These are phyloP conservation scores for Synergus gifuensis DNA, from an alignment of 2,888 invertebrate genomes.

Conservation along the genomic window DNA sequence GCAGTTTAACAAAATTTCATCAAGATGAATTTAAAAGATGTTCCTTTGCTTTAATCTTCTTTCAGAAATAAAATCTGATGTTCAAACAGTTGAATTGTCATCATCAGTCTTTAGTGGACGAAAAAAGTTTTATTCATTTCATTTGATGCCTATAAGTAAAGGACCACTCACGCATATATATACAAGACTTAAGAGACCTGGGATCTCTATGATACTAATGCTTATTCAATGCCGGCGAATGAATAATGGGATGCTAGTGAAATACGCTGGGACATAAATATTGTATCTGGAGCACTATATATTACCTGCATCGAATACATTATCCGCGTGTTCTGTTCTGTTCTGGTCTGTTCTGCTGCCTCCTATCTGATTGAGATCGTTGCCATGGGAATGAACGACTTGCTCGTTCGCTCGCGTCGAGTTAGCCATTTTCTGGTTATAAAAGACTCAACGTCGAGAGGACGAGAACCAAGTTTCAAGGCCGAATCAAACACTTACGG, in stretches of 20 bases:
- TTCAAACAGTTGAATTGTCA: neutral
- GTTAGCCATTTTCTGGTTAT: slow-evolving; percentile 47
- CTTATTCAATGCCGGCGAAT: slow-evolving; percentile 76
- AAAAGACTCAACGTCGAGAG: slow-evolving; percentile 22
- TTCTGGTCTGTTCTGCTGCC: slow-evolving; percentile 58
- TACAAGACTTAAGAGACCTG: slow-evolving; percentile 62
- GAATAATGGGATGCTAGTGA: slow-evolving; percentile 77
- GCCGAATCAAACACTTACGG: slow-evolving; percentile 20
- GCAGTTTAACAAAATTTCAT: slow-evolving; percentile 13
- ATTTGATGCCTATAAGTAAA: slow-evolving; percentile 40
- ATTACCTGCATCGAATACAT: slow-evolving; percentile 75
- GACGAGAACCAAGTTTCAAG: slow-evolving; percentile 11
- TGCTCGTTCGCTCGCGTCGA: slow-evolving; percentile 58
- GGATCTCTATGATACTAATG: slow-evolving; percentile 73
- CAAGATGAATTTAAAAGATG: neutral
- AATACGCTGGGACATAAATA: slow-evolving; percentile 76
- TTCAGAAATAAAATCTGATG: no score
- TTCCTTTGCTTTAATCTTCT: neutral
- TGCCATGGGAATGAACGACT: slow-evolving; percentile 71
- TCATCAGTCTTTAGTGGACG: neutral
- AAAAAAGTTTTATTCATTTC: neutral
- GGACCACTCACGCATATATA: slow-evolving; percentile 43
- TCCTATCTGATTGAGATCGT: slow-evolving; percentile 73
- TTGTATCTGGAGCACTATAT: slow-evolving; percentile 77
- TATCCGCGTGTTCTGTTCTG: slow-evolving; percentile 65